phyloP scores from a whole-genome alignment of 2,888 invertebrate species.

The Caenorhabditis panamensis region DNA sequence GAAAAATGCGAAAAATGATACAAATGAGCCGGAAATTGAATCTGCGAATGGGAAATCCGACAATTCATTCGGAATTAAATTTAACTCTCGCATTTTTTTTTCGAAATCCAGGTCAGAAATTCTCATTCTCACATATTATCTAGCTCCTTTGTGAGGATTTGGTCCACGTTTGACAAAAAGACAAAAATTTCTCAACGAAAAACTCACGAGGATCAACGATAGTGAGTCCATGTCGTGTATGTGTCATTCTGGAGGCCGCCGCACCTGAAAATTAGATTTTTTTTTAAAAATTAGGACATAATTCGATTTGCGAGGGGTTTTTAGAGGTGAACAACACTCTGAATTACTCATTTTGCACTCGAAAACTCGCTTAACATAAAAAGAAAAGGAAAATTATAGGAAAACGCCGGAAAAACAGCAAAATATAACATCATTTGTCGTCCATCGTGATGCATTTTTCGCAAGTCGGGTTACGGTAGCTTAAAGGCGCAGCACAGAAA shows the following conservation, averaged over 20 bases:
- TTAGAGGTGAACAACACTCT: background rate
- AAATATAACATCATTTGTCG: background rate
- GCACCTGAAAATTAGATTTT: too few relatives aligned
- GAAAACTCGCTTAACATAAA: background rate
- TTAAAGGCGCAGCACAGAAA: constrained; percentile 10
- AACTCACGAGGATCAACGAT: constrained; percentile 26
- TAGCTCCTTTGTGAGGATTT: too few relatives aligned
- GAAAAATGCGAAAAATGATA: background rate
- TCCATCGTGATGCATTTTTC: background rate
- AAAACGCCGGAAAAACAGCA: background rate
- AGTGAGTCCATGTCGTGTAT: constrained; percentile 29
- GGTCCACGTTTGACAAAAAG: too few relatives aligned
- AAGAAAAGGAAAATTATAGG: background rate
- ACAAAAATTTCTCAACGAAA: background rate
- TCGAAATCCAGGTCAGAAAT: background rate
- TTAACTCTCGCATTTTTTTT: too few relatives aligned
- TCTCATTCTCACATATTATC: too few relatives aligned
- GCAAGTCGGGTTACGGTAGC: constrained; percentile 2
- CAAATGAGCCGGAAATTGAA: constrained; percentile 6
- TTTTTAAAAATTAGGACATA: too few relatives aligned
- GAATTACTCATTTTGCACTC: too few relatives aligned
- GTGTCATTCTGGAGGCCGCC: constrained; percentile 33
- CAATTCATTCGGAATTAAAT: too few relatives aligned
- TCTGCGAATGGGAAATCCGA: background rate
- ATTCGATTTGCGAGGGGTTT: background rate